Conservation (phyloP, 1,140 invertebrate genomes). For the Bombus sibiricus region DNA sequence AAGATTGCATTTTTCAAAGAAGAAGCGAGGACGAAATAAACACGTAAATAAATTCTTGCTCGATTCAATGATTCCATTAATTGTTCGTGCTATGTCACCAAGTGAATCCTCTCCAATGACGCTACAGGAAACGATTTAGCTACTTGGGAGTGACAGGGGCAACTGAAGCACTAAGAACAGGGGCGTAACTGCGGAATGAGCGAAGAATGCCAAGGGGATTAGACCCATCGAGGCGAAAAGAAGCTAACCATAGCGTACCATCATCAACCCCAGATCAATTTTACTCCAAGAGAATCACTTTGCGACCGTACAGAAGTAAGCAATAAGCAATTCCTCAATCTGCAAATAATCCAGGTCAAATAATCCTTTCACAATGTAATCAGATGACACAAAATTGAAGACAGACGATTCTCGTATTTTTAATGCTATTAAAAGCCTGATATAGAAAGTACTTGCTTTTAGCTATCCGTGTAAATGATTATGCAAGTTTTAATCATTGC, state of each 20-base stretch:
- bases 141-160: neutral
- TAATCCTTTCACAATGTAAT: too few relatives aligned
- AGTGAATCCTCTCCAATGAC: neutral
- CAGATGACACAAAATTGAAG: too few relatives aligned
- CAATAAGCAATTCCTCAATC: neutral
- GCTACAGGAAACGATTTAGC: neutral
- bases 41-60: neutral
- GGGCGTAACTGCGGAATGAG: conserved; percentile 25
- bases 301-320: neutral
- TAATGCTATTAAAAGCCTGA: too few relatives aligned
- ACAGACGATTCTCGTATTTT: too few relatives aligned
- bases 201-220: conserved; percentile 20
- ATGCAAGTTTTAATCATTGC: too few relatives aligned
- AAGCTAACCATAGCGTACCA: neutral
- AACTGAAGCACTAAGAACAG: neutral
- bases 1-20: too few relatives aligned
- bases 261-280: too few relatives aligned
- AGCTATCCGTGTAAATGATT: too few relatives aligned
- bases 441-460: too few relatives aligned
- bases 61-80: neutral
- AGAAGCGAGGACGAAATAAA: too few relatives aligned
- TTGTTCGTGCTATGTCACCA: neutral
- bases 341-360: too few relatives aligned
- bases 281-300: neutral
- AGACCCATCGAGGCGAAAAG: neutral